Evolutionary conservation across 2,888 invertebrate species (phyloP).

Genomic region (Dynastes tityus): DNA sequence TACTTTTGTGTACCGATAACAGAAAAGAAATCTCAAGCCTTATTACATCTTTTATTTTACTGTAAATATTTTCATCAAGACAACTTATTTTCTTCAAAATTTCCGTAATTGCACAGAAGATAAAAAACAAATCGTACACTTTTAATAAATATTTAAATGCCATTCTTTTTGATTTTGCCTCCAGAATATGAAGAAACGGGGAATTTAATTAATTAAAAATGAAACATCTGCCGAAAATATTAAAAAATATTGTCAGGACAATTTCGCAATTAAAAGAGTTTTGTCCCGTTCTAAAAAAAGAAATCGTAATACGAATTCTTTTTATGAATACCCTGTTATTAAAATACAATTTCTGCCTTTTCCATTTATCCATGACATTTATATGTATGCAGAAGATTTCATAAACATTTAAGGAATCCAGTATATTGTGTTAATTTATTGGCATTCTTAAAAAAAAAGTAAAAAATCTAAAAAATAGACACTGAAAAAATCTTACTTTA

Average conservation of each 20-base stretch:
- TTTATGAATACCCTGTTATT: neutral
- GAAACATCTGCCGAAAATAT: conserved; percentile 5
- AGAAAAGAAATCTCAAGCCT: neutral
- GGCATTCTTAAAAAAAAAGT: no score
- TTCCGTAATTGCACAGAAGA: neutral
- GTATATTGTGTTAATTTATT: no score
- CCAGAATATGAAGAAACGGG: neutral
- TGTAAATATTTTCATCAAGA: neutral
- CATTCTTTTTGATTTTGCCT: neutral
- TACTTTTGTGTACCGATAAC: no score
- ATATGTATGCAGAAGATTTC: no score
- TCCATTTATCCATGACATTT: no score
- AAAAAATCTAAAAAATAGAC: no score
- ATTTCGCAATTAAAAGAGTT: conserved; percentile 1
- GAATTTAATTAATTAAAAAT: conserved; percentile 18
- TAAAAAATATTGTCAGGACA: conserved; percentile 10
- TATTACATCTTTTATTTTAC: neutral
- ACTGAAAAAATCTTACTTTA: no score
- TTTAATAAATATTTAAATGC: conserved; percentile 8
- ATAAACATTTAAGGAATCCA: no score
- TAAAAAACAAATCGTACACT: neutral
- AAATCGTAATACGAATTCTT: neutral
- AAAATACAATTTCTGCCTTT: neutral
- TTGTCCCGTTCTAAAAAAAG: neutral
- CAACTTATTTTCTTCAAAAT: neutral